These are phyloP conservation scores for Corbicula japonica DNA, from an alignment of 2,888 invertebrate genomes.

Conservation along the genomic window DNA sequence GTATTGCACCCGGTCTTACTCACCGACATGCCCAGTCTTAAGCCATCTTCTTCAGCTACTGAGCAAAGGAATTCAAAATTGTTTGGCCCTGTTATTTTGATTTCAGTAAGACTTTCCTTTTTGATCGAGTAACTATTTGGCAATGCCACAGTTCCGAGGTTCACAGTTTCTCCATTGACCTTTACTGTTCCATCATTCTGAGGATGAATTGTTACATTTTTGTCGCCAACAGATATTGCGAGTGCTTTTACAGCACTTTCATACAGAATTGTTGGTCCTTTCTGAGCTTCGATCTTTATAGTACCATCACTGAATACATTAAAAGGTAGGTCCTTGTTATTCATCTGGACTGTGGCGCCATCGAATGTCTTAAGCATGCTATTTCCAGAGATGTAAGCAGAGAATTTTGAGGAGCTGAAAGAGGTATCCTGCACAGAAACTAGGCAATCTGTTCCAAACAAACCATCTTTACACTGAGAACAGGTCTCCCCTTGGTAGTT, in stretches of 20 bases:
- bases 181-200: conserved; percentile 38
- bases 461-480: conserved; percentile 62
- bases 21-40: neutral
- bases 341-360: conserved; percentile 67
- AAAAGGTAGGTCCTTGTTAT: conserved; percentile 40
- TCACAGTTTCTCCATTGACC: conserved; percentile 30
- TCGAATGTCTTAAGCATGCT: conserved; percentile 71
- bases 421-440: conserved; percentile 42
- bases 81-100: conserved; percentile 35
- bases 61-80: conserved; percentile 28
- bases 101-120: conserved; percentile 12
- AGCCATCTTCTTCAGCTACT: conserved; percentile 15
- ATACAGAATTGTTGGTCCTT: conserved; percentile 41
- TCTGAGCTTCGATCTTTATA: conserved; percentile 48
- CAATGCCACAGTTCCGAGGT: conserved; percentile 29
- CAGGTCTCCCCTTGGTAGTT: conserved; percentile 69
- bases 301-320: conserved; percentile 33
- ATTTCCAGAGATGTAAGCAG: conserved; percentile 62
- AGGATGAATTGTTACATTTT: conserved; percentile 43
- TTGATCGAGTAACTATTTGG: conserved; percentile 24
- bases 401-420: conserved; percentile 13
- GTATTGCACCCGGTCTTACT: conserved; percentile 11
- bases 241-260: conserved; percentile 40
- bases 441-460: conserved; percentile 70
- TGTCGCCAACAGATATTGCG: conserved; percentile 22